Percentiles rank a stretch among this genome's conserved stretches.
Evolutionary conservation across 2,113 vertebrate species (phyloP).

Genomic region (Amblyornis subalaris): DNA sequence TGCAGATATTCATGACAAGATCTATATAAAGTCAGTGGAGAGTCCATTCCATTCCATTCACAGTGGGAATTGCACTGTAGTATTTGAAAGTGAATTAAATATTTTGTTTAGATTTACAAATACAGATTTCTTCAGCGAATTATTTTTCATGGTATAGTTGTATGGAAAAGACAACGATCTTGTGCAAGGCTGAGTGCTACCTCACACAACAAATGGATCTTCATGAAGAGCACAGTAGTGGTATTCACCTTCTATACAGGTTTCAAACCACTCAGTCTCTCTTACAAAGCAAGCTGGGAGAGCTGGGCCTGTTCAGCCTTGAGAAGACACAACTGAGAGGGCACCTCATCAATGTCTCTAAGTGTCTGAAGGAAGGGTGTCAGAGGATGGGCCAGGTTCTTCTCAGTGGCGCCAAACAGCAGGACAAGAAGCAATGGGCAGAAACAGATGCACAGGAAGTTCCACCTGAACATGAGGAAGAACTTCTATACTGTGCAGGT

Average conservation of each 20-base stretch:
- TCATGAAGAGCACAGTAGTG: not conserved
- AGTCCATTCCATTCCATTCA: not conserved
- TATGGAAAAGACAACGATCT: not conserved
- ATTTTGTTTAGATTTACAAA: not conserved
- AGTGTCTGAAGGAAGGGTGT: not conserved
- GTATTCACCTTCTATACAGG: not conserved
- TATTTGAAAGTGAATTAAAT: not conserved
- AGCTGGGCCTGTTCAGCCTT: not conserved
- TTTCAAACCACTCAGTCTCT: not conserved
- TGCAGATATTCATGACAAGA: not conserved
- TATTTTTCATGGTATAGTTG: not conserved
- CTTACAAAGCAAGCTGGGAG: not conserved
- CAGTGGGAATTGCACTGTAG: not conserved
- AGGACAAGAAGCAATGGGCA: not conserved
- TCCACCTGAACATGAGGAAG: not conserved
- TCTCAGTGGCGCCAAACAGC: fast-evolving
- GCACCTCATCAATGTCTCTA: not conserved
- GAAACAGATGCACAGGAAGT: not conserved
- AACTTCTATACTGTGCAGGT: not conserved
- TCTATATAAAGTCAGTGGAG: not conserved
- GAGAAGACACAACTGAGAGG: not conserved
- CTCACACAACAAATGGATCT: not conserved
- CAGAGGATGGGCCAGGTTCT: not conserved
- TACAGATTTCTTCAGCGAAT: not conserved
- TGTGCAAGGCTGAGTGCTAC: not conserved